A percentile compares a stretch with the other conserved stretches of the same genome.
phyloP scores from a whole-genome alignment of 2,797 vertebrate genomes.

The Sphenodon punctatus region DNA sequence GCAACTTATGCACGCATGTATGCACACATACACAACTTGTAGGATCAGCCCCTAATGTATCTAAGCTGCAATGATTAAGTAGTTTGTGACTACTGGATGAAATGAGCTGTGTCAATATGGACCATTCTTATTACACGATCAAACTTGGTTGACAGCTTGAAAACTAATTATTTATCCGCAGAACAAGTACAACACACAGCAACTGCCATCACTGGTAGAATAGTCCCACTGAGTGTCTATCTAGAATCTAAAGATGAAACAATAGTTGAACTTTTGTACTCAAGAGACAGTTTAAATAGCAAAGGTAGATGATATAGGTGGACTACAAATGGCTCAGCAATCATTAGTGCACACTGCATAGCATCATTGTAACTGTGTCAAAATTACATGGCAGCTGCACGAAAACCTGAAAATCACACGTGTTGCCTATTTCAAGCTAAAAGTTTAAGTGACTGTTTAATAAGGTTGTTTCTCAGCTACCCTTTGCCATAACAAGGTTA shows the following conservation, averaged over 20 bases:
- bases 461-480: not conserved
- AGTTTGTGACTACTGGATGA: not conserved
- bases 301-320: not conserved
- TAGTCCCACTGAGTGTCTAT: rapidly evolving
- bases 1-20: no score
- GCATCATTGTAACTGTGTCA: not conserved
- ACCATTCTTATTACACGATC: rapidly evolving
- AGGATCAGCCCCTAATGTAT: no score
- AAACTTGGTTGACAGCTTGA: not conserved
- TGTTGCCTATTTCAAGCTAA: no score
- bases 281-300: not conserved
- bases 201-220: not conserved
- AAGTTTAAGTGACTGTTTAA: not conserved
- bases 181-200: not conserved
- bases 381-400: not conserved
- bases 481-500: not conserved
- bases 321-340: not conserved
- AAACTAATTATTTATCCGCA: not conserved
- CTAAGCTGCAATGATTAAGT: no score
- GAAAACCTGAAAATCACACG: not conserved
- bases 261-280: not conserved
- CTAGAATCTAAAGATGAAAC: not conserved
- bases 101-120: not conserved
- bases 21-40: no score
- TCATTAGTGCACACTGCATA: not conserved